Base-by-base conservation (phyloP, 2,113 vertebrate genomes). In the Rhea pennata region DNA sequence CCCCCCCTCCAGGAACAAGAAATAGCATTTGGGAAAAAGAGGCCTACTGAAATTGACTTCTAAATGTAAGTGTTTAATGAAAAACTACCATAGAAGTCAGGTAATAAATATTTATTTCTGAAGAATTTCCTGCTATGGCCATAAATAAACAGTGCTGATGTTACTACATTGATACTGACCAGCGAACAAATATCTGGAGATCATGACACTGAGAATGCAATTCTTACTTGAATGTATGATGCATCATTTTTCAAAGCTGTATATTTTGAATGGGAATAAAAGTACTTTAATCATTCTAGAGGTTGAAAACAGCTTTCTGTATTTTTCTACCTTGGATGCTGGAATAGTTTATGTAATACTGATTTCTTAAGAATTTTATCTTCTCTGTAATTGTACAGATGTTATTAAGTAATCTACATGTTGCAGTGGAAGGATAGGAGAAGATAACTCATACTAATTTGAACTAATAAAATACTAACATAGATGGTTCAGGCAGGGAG, bases 211-310 rank as follows among this genome's bases (percentile, higher is more conserved):
- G 48, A 73, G 92, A 95, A 92, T 89, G 66, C 81, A 87, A 66
- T 91, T 87, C 58, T 4, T 87, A 83, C 85, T 82, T 96, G 95
- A 95, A 96, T 96, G 94, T 94, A 91, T 54, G 62, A 87, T 92
- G 81, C 88, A 31, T 92, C 81, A 87, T 84, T 95, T 97, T 92
- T 87, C 53, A 36, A 84, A 93, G 86, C 84, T 97, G 90, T 92
- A 88, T 94, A 94, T 97, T 97, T 96, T 92, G 91, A 95, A 62
- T 80, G 85, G 88, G 85, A 96, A 96, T 96, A 94, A 96, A 97
- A 77, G 23, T 92, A 77, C 91, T 71, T 92, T 93, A 94, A 92
- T 90, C 72, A 15, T 77, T 77, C 83, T 56, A 31, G 39, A 84
- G 88, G 26, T 54, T 65, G 26, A 75, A 59, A 94, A 61, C 76